Percentiles rank a stretch among this genome's conserved stretches.
Conservation (phyloP, 2,113 vertebrate genomes). For the Notiomystis cincta region DNA sequence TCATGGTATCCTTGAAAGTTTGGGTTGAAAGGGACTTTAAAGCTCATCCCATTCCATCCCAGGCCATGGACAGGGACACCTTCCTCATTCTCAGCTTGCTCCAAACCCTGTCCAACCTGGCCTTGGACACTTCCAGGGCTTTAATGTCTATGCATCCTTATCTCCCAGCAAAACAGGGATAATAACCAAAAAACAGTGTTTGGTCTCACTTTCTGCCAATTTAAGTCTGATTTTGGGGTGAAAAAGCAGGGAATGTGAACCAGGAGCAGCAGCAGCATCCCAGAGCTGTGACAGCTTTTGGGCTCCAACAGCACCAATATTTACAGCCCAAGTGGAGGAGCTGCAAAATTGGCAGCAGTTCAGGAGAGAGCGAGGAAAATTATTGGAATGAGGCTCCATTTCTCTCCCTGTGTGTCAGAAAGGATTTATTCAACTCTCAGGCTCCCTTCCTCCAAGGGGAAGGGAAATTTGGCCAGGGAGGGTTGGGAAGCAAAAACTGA, state of each 20-base stretch:
- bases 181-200: fast-evolving
- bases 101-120: fast-evolving
- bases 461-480: not conserved
- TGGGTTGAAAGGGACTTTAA: not conserved
- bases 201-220: not conserved
- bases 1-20: not conserved
- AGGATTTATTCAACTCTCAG: not conserved
- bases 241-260: not conserved
- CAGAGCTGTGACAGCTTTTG: not conserved
- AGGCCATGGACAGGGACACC: not conserved
- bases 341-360: not conserved
- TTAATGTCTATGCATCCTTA: not conserved
- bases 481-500: not conserved
- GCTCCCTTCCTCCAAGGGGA: not conserved
- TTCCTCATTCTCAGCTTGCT: fast-evolving
- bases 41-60: not conserved
- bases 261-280: not conserved
- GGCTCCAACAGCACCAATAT: not conserved
- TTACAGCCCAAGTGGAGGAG: not conserved
- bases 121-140: no score
- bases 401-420: not conserved
- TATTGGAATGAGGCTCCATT: not conserved
- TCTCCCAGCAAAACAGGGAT: not conserved
- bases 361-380: not conserved
- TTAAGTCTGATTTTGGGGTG: not conserved